phyloP scores from a whole-genome alignment of 1,140 invertebrate genomes.

The Batillaria attramentaria region DNA sequence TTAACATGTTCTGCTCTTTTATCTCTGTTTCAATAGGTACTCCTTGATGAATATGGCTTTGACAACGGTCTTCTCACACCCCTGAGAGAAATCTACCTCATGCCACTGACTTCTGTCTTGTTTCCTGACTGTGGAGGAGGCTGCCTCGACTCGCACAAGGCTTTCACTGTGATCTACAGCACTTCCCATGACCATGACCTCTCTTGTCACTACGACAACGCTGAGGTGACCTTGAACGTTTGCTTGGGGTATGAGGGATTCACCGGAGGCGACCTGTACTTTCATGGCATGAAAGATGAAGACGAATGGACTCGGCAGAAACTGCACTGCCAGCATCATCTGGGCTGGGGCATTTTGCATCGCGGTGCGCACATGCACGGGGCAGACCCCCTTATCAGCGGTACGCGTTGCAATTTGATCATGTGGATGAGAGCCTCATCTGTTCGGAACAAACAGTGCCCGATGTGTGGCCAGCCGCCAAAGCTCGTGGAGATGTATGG shows the following conservation, averaged over 20 bases:
- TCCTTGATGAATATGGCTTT: constrained; percentile 72
- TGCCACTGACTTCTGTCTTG: constrained; percentile 64
- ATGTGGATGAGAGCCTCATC: constrained; percentile 72
- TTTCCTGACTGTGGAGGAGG: constrained; percentile 67
- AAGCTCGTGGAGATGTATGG: constrained; percentile 57
- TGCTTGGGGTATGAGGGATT: constrained; percentile 64
- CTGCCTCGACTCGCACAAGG: constrained; percentile 72
- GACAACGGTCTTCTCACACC: constrained; percentile 67
- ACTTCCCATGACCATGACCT: constrained; percentile 69
- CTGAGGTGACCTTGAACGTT: constrained; percentile 73
- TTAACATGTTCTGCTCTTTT: too few species aligned
- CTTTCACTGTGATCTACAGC: constrained; percentile 72
- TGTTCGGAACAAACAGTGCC: constrained; percentile 70
- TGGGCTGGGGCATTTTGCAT: constrained; percentile 68
- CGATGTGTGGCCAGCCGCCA: constrained; percentile 71
- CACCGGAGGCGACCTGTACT: constrained; percentile 69
- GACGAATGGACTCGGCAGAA: constrained; percentile 27
- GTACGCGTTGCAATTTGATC: constrained; percentile 72
- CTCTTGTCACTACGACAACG: constrained; percentile 73
- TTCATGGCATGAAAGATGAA: constrained; percentile 63
- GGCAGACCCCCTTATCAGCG: constrained; percentile 66
- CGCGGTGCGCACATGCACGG: constrained; percentile 72
- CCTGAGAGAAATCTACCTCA: constrained; percentile 67
- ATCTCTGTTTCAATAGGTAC: too few species aligned
- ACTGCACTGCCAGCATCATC: constrained; percentile 53